Evolutionary conservation across 1,140 invertebrate genomes (phyloP), one percentile per base, ranked within the genome.

Genomic region (Leptinotarsa lineolata): DNA sequence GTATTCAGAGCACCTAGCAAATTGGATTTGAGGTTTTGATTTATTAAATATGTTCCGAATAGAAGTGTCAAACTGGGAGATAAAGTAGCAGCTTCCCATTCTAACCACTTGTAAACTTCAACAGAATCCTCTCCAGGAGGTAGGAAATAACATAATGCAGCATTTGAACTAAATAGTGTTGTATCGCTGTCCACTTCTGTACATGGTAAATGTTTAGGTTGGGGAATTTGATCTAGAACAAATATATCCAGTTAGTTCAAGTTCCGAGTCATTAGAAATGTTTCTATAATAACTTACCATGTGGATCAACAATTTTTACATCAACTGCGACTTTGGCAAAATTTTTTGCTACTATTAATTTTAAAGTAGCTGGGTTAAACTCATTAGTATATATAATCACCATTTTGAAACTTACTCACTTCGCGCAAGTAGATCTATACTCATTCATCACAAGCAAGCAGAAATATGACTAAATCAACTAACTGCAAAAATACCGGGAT

Each of bases 61-160:
- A 85, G 82, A 59, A 82, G 79, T 12, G 84, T 80, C 68, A 89
- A 80, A 16, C 84, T 84, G 63, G 92, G 92, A 73, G 90, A 87
- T 54, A 94, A 86, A 59, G 89, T 85, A 13, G 88, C 88, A 59
- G 89, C 85, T 74, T 94, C 92, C 92, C 92, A 94, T 84, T 95
- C 93, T 66, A 92, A 83, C 89, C 92, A 92, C 82, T 90, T 87
- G 70, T 90, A 87, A 58, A 88, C 87, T 72, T 79, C 65, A 79
- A 81, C 59, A 68, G 80, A 77, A 30, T 85, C 78, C 15, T 86
- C 82, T 24, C 77, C 45, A 22, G 79, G 58, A 61, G 84, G 84
- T n/a, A 87, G 77, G 46, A 91, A 77, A 79, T 87, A 88, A 68
- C 87, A 86, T 59, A 89, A 81, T 16, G 87, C 87, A 59, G 89